phyloP scores from a whole-genome alignment of 2,888 invertebrate genomes.

The Homarus gammarus region DNA sequence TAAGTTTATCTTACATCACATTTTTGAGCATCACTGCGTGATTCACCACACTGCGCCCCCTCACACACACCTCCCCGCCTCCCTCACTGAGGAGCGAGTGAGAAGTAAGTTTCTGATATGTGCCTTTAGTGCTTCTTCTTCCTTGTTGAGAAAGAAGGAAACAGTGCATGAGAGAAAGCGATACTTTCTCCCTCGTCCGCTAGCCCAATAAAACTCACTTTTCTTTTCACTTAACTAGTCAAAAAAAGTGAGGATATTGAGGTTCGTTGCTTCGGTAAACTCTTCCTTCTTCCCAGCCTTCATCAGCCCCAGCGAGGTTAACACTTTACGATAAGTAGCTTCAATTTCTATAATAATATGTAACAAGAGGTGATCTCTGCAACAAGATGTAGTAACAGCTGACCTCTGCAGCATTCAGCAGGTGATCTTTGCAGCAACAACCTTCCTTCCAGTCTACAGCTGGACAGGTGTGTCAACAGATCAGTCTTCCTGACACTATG shows the following conservation, averaged over 20 bases:
- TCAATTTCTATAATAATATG: no score
- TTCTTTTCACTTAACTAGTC: neutral
- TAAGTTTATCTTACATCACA: conserved; percentile 60
- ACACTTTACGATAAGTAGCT: no score
- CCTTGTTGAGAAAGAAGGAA: conserved; percentile 4
- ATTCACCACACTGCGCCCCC: neutral
- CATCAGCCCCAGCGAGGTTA: no score
- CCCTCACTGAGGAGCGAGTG: neutral
- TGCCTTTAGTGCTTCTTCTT: conserved; percentile 1
- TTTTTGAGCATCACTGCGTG: conserved; percentile 57
- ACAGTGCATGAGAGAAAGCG: conserved; percentile 3
- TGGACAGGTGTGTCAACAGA: neutral
- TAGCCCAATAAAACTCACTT: neutral
- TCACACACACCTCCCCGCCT: neutral
- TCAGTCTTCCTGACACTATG: neutral
- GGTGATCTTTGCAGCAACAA: no score
- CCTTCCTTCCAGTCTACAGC: neutral
- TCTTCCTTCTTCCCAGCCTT: no score
- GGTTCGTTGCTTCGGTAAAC: neutral
- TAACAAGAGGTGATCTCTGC: no score
- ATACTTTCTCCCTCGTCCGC: neutral
- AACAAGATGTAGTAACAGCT: no score
- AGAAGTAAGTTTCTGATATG: conserved; percentile 16
- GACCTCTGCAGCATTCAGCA: neutral
- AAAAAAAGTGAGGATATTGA: neutral